Evolutionary conservation across 2,797 vertebrate genomes (phyloP), one percentile per base, ranked within the genome.

Genomic region (Lophius americanus): DNA sequence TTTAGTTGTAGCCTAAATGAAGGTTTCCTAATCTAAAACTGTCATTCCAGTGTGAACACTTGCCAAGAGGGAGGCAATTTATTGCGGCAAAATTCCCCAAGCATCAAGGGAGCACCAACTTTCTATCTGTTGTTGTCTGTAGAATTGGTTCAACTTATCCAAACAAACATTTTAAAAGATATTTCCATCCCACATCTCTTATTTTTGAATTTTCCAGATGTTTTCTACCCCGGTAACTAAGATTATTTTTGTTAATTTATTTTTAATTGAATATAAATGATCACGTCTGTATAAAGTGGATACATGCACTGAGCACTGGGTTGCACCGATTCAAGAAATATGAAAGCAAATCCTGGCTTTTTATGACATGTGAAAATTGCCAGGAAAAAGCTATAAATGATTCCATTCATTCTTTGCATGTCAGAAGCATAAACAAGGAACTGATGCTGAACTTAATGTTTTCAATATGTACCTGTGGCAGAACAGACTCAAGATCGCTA

Each of bases 401-500:
- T 89, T 91, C 88, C 87, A 89, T 89, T 90, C 90, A 93, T 92
- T 92, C 79, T 84, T 90, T 72, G 59, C 80, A 78, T 79, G 83
- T 88, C 85, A 88, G 79, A 67, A 76, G 74, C 61, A 80, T 76
- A 88, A 85, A 85, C 81, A 81, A 84, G 79, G 75, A 76, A 87
- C 82, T 76, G 78, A 89, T 88, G 82, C 79, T 76, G 51, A 46
- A 68, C 51, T 48, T 86, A 85, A 91, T 85, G 67, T 76, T 70
- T 90, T 89, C 78, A 85, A 76, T 79, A 79, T 89, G 85, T 48
- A 64, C 55, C 66, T 49, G 64, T 57, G 43, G 66, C 59, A 50
- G 69, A 73, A 71, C 39, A 58, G n/a, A 54, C 23, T 68, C 4
- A 4, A 67, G 47, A 47, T 70, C 37, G 64, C 7, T 6, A 0